These are phyloP conservation scores for Cephalopterus ornatus DNA, from an alignment of 2,113 vertebrate genomes.

Conservation along the genomic window DNA sequence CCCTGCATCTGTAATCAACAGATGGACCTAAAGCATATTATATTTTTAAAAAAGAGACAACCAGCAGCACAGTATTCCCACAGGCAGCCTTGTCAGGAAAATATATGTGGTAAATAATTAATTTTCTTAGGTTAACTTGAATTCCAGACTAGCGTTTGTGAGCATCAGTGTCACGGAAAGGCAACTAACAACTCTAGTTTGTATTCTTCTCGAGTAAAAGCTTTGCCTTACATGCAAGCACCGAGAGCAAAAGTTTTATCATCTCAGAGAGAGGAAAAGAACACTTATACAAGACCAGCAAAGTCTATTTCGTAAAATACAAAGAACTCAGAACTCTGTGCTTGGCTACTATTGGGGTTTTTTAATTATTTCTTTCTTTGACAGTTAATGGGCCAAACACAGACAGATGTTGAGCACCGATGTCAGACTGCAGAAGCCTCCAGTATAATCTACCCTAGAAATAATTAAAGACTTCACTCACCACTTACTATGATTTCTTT, in stretches of 20 bases:
- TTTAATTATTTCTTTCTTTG: background rate
- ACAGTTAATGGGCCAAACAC: background rate
- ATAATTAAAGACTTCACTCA: background rate
- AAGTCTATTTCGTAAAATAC: background rate
- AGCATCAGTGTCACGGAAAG: background rate
- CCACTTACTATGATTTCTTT: background rate
- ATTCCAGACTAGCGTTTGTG: conserved; percentile 7
- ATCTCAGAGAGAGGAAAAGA: background rate
- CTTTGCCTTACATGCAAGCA: background rate
- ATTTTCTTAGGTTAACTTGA: conserved; percentile 62
- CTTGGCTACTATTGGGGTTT: background rate
- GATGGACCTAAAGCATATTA: background rate
- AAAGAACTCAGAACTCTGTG: background rate
- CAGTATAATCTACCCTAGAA: background rate
- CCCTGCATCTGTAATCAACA: conserved; percentile 27
- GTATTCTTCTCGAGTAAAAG: background rate
- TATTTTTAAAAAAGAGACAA: conserved; percentile 21
- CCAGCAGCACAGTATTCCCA: conserved; percentile 5
- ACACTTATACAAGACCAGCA: background rate
- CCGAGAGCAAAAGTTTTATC: background rate
- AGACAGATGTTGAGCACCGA: background rate
- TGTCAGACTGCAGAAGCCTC: background rate
- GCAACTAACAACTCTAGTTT: background rate
- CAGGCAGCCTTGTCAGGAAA: conserved; percentile 17
- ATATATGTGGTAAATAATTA: conserved; percentile 16